Base-by-base conservation (phyloP, 1,140 invertebrate species). In the Saccostrea glomerata region DNA sequence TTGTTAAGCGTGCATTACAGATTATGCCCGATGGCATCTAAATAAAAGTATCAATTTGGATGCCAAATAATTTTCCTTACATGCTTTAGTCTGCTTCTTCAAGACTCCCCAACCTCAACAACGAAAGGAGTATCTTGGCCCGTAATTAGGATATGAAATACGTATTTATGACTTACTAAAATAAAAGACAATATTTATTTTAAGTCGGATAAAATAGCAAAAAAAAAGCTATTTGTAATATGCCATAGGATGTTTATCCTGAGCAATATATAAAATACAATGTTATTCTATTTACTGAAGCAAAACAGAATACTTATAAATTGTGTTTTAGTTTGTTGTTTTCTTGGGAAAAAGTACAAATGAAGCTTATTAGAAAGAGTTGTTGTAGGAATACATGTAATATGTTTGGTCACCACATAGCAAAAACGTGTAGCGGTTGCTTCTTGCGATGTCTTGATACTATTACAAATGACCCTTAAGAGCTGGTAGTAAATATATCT, bases 41-140 rank as follows among this genome's bases (percentile, higher is more conserved):
- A 30, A 30, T 20, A 25, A 77, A 77, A 77, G 70, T 77, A 77
- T 77, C 70, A 77, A 77, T 77, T 77, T 77, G 70, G 30, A 30
- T 30, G 11, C 11, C 12, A 30, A 36, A 20, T 36, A 36, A 36
- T 36, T 36, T 36, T 36, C 30, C 30, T 36, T 36, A 36, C 30
- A 36, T 36, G 58, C 17, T 20, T 63, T 63, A 17, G n/a, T 20
- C 1, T 20, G 17, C 47, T 63, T 5, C 15, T 20, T 63, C 58
- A 63, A 63, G 58, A 47, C 47, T 2, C 9, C 47, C 58, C 12
- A 60, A 60, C 58, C 20, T 60, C 12, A 60, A 20, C 13, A 17
- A 12, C 3, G 58, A 13, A 60, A 13, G 0, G 47, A 36, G 47
- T 47, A 47, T 47, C 47, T 47, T 47, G 47, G 47, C 47, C 47